Base-by-base conservation (phyloP, 2,888 invertebrate species). In the Phalera bucephala region DNA sequence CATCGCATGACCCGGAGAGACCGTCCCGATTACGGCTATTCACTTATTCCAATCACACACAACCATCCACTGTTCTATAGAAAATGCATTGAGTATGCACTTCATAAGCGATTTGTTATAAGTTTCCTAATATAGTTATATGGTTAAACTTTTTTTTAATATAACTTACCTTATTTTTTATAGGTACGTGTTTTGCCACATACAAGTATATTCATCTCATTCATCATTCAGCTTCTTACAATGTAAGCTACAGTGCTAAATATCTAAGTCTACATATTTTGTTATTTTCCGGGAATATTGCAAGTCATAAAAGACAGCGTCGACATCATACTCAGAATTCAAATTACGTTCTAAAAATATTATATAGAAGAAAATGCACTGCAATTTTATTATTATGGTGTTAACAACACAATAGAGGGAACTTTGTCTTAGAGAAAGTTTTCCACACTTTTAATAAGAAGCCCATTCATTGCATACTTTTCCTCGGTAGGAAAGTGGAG, bases 391-490 rank as follows among this genome's bases (percentile, higher is more conserved):
- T 63, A 59, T 60, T 61, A 64, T 57, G 59, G 57, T 65, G 57
- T 62, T 62, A 68, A 65, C 60, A 65, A 54, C 57, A 74, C 66
- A 70, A 76, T 72, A 69, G 69, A 66, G 60, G 51, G 60, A 78
- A 81, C 74, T 81, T 79, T 73, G 68, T 67, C 74, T 64, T 70
- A 60, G 68, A 71, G 66, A 74, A 82, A 84, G 72, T 84, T 84
- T 82, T 74, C 72, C 65, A 69, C 66, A 71, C 77, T 83, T 84
- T 83, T 84, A 84, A 81, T 84, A 83, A 85, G 81, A 80, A 71
- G 67, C 64, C 75, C 74, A 83, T 86, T 86, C 81, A 83, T 73
- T 65, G 80, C 79, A 80, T 81, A 81, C 82, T 84, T 78, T 77
- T 65, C 66, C 67, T 73, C 67, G 69, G 63, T 64, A 62, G 62